Base-by-base conservation (phyloP, 2,888 invertebrate genomes). In the Cosmia pyralina region DNA sequence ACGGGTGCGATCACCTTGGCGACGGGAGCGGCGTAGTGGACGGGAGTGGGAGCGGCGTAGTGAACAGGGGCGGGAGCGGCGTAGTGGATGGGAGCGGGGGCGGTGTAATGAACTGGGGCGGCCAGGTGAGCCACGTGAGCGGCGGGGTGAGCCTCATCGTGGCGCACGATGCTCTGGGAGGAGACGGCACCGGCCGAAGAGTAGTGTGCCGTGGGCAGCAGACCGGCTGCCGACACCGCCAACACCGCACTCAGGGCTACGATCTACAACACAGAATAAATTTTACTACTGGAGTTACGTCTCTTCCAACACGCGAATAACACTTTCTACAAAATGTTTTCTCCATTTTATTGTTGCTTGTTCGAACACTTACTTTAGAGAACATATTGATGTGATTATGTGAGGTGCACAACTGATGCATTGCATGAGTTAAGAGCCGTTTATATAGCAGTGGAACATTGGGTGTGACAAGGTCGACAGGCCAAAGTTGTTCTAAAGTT, bases 141-240 rank as follows among this genome's bases (percentile, higher is more conserved):
- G 28, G 84, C 41, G 66, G 79, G 79, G 22, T 85, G 92, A 87
- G 70, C 90, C 90, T 88, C 92, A 88, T 93, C 94, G 83, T 91
- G 93, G 53, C 94, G 92, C 15, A 93, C 88, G 75, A 93, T 92
- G 89, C 89, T 92, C 85, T 93, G 93, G 41, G 92, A 93, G 44
- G 94, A 94, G 58, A 96, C 94, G 10, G 94, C 95, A 3, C 90
- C 92, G 1, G 94, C 93, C 3, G 93, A 88, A 52, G 94, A 92
- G 88, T 94, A 94, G 88, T 96, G 95, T 52, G 97, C 84, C 57
- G 84, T 87, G 4, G 94, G 90, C 75, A 95, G 83, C 59, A 95
- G 91, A 59, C 94, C 94, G 19, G 94, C 95, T 58, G 90, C 80
- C 38, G 96, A 92, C 60, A 96, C 92, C 63, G 94, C 94, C 87